Conservation (phyloP, 2,888 invertebrate genomes). For the Chrysolina americana region DNA sequence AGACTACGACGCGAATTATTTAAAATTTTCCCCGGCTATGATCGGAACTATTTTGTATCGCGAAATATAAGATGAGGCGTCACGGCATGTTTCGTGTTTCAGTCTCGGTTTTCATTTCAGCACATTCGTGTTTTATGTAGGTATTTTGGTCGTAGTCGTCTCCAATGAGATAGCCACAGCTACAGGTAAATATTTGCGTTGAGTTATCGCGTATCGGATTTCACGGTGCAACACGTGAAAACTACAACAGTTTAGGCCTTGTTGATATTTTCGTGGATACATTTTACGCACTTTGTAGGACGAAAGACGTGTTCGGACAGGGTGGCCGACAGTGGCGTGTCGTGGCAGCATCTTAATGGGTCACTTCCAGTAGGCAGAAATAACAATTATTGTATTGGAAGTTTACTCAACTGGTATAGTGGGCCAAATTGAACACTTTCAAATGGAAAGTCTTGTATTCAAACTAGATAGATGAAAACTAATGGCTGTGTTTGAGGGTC, state of each 20-base stretch:
- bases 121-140: slow-evolving; percentile 22
- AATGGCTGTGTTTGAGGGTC: too few species aligned
- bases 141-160: not conserved
- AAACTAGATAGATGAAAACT: too few species aligned
- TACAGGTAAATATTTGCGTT: slow-evolving; percentile 31
- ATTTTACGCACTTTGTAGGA: slow-evolving; percentile 12
- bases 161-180: slow-evolving; percentile 14
- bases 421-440: too few species aligned
- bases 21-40: slow-evolving; percentile 2
- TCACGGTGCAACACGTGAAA: slow-evolving; percentile 19
- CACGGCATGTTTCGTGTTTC: slow-evolving; percentile 25
- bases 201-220: slow-evolving; percentile 23
- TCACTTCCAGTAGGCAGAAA: too few species aligned
- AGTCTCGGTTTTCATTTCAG: slow-evolving; percentile 16
- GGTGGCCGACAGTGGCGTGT: slow-evolving; percentile 7
- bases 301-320: not conserved
- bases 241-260: slow-evolving; percentile 25
- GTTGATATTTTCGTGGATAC: slow-evolving; percentile 27
- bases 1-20: not conserved
- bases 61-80: slow-evolving; percentile 21
- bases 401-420: too few species aligned
- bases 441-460: too few species aligned
- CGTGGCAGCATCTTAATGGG: too few species aligned
- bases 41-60: slow-evolving; percentile 5
- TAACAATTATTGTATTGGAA: too few species aligned